Percentiles rank a stretch among this genome's conserved stretches.
Conservation (phyloP, 2,888 invertebrate genomes). For the Mesochorus sp. region DNA sequence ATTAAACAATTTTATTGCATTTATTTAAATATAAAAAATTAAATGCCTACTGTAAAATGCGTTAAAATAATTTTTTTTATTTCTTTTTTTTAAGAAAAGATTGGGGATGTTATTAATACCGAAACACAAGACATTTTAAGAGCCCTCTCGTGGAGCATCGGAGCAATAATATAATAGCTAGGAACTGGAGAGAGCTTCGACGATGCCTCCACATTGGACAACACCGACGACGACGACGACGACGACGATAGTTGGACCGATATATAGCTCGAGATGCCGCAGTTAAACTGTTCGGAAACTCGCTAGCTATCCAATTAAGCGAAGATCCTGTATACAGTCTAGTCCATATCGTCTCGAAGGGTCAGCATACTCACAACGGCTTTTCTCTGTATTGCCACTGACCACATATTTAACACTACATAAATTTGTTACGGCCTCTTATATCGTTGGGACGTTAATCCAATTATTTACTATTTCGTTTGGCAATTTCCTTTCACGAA, state of each 20-base stretch:
- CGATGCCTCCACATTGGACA: no score
- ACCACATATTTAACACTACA: slow-evolving; percentile 82
- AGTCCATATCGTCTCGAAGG: slow-evolving; percentile 66
- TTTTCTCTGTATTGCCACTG: slow-evolving; percentile 64
- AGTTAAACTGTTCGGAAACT: slow-evolving; percentile 82
- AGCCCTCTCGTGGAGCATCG: slow-evolving; percentile 48
- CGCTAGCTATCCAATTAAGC: slow-evolving; percentile 81
- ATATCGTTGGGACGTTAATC: slow-evolving; percentile 76
- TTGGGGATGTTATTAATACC: slow-evolving; percentile 59
- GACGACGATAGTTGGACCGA: slow-evolving; percentile 74
- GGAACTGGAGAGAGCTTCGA: slow-evolving; percentile 67
- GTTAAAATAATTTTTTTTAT: not conserved
- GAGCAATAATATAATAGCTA: slow-evolving; percentile 69
- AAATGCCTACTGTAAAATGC: no score
- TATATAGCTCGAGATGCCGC: slow-evolving; percentile 70
- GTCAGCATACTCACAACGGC: slow-evolving; percentile 69
- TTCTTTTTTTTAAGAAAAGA: not conserved
- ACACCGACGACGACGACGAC: no score
- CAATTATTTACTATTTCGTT: slow-evolving; percentile 73
- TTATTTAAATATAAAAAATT: no score
- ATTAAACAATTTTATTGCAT: no score
- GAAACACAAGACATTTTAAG: slow-evolving; percentile 56
- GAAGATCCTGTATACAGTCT: slow-evolving; percentile 72
- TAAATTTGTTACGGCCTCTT: slow-evolving; percentile 76
- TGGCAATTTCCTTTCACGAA: slow-evolving; percentile 7